Evolutionary conservation across 2,888 invertebrate species (phyloP).

Genomic region (Chaetogeoica ovagalla): DNA sequence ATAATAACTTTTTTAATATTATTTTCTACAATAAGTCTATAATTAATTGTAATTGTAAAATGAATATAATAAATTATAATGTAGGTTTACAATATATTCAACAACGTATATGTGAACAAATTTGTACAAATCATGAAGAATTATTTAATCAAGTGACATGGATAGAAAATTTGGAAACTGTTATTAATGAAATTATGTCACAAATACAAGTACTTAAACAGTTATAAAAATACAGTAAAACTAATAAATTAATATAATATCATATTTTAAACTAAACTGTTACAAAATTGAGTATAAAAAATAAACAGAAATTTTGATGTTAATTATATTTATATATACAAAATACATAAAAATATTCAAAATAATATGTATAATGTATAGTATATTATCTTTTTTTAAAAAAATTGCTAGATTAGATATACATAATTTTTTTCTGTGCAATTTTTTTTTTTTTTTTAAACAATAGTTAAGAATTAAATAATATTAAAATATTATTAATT

Average conservation of each 20-base stretch:
- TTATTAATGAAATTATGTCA: slow-evolving; percentile 31
- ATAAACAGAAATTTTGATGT: no score
- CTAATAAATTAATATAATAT: not conserved
- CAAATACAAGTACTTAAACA: slow-evolving; percentile 24
- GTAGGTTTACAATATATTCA: slow-evolving; percentile 34
- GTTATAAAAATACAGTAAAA: not conserved
- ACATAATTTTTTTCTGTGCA: no score
- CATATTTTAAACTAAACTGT: no score
- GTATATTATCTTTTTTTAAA: no score
- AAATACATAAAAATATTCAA: no score
- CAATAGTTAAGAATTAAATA: no score
- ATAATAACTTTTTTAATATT: not conserved
- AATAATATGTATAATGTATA: no score
- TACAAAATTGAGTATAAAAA: no score
- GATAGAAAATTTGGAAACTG: slow-evolving; percentile 40
- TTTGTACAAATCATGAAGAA: slow-evolving; percentile 31
- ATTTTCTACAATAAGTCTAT: not conserved
- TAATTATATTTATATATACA: no score
- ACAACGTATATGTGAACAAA: slow-evolving; percentile 30
- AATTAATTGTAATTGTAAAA: not conserved
- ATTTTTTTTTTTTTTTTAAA: no score
- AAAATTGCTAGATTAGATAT: no score
- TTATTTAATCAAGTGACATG: slow-evolving; percentile 46
- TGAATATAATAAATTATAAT: not conserved
- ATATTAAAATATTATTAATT: no score